A percentile compares a stretch with the other conserved stretches of the same genome.
phyloP scores from a whole-genome alignment of 2,113 vertebrate genomes.

The Macaca mulatta region DNA sequence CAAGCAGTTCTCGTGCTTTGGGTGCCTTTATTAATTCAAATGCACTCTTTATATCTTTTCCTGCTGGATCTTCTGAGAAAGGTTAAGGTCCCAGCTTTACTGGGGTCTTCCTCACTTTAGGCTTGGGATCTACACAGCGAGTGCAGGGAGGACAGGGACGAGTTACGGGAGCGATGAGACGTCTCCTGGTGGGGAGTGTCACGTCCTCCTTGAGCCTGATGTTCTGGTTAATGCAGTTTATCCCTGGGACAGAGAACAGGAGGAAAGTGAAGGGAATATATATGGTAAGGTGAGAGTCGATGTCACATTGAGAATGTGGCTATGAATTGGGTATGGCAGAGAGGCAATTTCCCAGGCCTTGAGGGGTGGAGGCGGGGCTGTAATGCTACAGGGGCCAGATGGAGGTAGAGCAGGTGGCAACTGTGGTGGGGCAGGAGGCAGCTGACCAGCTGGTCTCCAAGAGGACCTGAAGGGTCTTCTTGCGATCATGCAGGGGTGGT shows the following conservation, averaged over 20 bases:
- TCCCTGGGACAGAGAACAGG: background rate
- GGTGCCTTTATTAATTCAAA: background rate
- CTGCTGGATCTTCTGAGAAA: background rate
- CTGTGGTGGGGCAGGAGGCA: background rate
- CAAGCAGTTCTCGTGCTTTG: background rate
- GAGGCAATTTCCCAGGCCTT: background rate
- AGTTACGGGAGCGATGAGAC: background rate
- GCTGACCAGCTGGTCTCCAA: background rate
- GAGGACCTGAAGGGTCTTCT: slow-evolving; percentile 8
- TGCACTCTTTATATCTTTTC: background rate
- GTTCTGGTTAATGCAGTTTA: background rate
- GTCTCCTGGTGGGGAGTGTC: background rate
- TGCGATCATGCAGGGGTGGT: background rate
- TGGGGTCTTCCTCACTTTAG: background rate
- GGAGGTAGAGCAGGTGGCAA: background rate
- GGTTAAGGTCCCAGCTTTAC: background rate
- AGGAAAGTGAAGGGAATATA: background rate
- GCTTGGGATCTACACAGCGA: background rate
- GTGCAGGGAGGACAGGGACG: background rate
- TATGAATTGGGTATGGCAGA: background rate
- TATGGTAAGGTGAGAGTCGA: background rate
- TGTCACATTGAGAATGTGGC: background rate
- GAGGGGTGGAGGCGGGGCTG: background rate
- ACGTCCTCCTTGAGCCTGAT: background rate
- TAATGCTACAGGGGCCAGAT: background rate